Base-by-base conservation (phyloP, 2,113 vertebrate genomes). In the Craseonycteris thonglongyai region DNA sequence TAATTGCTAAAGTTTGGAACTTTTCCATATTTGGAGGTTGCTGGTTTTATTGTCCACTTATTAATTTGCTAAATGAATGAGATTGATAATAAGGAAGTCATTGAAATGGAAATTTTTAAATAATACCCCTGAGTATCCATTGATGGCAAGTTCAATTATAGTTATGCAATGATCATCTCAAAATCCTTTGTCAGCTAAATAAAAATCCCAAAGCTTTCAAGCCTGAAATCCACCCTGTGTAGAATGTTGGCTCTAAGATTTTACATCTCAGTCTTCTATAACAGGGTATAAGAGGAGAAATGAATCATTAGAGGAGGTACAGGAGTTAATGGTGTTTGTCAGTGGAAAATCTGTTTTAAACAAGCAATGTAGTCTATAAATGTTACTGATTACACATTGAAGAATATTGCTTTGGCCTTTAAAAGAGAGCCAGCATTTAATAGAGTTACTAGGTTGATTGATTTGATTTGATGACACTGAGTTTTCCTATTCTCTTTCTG, bases 21-120 rank as follows among this genome's bases (percentile, higher is more conserved):
- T 35, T 28, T 95, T 95, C 75, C 84, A 81, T 94, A 65, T 58
- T 94, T 95, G 74, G 63, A 83, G 40, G 63, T 40, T 93, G 16
- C 18, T 93, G 21, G 51, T 45, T 91, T 95, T 83, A 66, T 49
- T 89, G 66, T 85, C 66, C 76, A 92, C 35, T 90, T 95, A 87
- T 65, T 88, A 92, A 84, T 88, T 58, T 80, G 59, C 12, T 94
- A 94, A 87, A n/a, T 92, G 51, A 75, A 40, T 87, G 35, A 93
- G 90, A 90, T 72, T 92, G 90, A 68, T 85, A 81, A 51, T 56
- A 79, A 47, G 91, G 94, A 92, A 72, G 72, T 45, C 30, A 79
- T 8, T 84, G 84, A 95, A 78, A 68, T 51, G 28, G 72, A 79
- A 96, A 97, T 93, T 35, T 97, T 95, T 94, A 95, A 96, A 95